A percentile compares a stretch with the other conserved stretches of the same genome.
phyloP scores from a whole-genome alignment of 1,140 invertebrate genomes.

The Orius insidiosus region DNA sequence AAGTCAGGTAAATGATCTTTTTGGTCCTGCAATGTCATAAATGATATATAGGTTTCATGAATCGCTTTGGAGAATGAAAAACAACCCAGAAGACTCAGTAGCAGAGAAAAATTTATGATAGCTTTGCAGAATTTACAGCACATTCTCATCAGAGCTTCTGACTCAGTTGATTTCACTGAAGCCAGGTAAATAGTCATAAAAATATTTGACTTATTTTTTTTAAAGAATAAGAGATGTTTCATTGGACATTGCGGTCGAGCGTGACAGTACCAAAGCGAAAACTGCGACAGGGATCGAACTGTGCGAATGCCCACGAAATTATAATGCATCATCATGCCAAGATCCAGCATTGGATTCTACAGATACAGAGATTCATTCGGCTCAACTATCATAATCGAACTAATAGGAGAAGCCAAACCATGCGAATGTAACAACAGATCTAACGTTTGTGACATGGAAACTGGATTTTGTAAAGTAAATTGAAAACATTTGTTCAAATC shows the following conservation, averaged over 20 bases:
- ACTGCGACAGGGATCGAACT: constrained; percentile 68
- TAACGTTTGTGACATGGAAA: constrained; percentile 60
- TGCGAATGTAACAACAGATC: constrained; percentile 77
- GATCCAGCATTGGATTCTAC: constrained; percentile 70
- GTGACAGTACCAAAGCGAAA: constrained; percentile 37
- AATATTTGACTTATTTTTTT: constrained; percentile 8
- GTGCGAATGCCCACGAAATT: constrained; percentile 66
- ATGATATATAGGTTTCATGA: constrained; percentile 35
- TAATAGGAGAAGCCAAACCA: constrained; percentile 61
- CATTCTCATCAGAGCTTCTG: constrained; percentile 58
- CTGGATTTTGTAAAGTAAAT: constrained; percentile 64
- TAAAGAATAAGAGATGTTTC: constrained; percentile 56
- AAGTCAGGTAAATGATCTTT: constrained; percentile 37
- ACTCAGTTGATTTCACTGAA: constrained; percentile 38
- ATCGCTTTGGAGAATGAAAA: constrained; percentile 43
- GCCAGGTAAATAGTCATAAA: constrained; percentile 7
- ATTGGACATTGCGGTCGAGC: constrained; percentile 60
- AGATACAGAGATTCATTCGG: constrained; percentile 32
- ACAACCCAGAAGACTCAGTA: constrained; percentile 41
- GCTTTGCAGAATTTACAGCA: constrained; percentile 71
- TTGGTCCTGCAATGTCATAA: constrained; percentile 21
- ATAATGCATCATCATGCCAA: constrained; percentile 69
- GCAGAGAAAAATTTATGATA: constrained; percentile 69
- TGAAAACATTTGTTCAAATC: not conserved
- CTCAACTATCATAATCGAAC: constrained; percentile 49